Conservation (phyloP, 2,797 vertebrate genomes). For the Aythya fuligula region DNA sequence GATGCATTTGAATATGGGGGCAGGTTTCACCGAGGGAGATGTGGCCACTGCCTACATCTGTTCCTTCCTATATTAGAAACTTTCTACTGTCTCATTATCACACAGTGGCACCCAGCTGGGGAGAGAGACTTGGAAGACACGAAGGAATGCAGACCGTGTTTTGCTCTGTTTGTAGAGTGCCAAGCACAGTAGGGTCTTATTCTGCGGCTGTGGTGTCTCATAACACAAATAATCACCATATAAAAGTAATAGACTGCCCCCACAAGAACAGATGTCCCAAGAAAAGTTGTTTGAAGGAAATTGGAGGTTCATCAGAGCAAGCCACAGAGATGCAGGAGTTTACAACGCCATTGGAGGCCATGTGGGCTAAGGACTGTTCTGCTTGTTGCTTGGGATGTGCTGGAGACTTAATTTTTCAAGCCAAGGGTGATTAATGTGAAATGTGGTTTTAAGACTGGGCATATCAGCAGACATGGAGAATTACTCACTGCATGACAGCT, state of each 20-base stretch:
- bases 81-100: background rate
- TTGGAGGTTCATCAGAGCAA: background rate
- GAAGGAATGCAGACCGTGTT: background rate
- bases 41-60: background rate
- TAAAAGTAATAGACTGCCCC: background rate
- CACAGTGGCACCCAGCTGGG: conserved; percentile 2
- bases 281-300: background rate
- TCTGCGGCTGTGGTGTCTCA: background rate
- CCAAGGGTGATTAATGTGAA: background rate
- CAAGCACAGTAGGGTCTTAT: background rate
- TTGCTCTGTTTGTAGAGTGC: background rate
- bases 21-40: background rate
- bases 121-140: background rate
- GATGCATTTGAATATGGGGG: accelerated
- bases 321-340: background rate
- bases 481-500: background rate
- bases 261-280: background rate
- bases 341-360: background rate
- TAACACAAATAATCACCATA: conserved; percentile 32
- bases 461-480: accelerated
- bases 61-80: background rate
- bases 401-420: background rate
- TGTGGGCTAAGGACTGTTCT: accelerated
- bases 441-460: background rate
- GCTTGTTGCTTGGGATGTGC: background rate